phyloP scores from a whole-genome alignment of 2,888 invertebrate species.

The Nomada fabriciana region DNA sequence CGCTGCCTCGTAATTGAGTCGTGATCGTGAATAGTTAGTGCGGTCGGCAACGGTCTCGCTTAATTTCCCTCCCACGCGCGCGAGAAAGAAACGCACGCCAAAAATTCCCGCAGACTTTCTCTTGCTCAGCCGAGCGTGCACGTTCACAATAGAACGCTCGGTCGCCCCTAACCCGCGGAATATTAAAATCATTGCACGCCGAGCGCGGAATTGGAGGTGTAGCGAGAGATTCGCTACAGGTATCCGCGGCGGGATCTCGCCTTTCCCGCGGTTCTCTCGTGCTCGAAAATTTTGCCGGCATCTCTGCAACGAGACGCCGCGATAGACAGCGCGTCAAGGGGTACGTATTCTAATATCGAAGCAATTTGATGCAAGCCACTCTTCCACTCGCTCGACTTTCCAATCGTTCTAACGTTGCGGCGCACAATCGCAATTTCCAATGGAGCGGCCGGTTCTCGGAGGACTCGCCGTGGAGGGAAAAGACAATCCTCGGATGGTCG shows the following conservation, averaged over 20 bases:
- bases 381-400: constrained; percentile 6
- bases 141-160: constrained; percentile 34
- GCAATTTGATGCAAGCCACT: background rate
- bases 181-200: constrained; percentile 18
- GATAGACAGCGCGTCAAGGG: background rate
- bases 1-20: background rate
- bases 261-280: background rate
- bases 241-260: background rate
- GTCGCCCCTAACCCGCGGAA: constrained; percentile 32
- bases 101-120: constrained; percentile 54
- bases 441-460: background rate
- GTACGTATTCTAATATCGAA: background rate
- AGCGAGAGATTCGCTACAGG: background rate
- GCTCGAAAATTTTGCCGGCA: background rate
- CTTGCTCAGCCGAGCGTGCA: constrained; percentile 42
- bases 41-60: constrained; percentile 31
- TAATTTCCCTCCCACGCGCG: constrained; percentile 46
- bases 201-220: background rate
- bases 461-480: background rate
- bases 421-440: background rate
- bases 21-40: constrained; percentile 8
- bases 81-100: constrained; percentile 46
- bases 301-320: background rate
- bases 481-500: constrained; percentile 23
- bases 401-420: background rate